phyloP scores from a whole-genome alignment of 1,140 invertebrate species.

The Zaprionus gabonicus region DNA sequence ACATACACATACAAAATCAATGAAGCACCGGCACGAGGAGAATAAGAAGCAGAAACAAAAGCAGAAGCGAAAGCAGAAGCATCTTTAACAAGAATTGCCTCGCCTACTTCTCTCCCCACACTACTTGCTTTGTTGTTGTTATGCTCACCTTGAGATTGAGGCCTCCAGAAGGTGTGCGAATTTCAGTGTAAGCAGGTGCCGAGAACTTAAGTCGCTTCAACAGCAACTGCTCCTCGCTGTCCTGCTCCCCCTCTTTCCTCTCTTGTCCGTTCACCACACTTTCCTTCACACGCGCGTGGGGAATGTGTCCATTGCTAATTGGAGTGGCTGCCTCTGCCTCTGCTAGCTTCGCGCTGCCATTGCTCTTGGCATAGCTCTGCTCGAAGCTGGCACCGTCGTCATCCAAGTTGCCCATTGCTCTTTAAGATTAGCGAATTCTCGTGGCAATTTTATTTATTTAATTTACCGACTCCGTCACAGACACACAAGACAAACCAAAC shows the following conservation, averaged over 20 bases:
- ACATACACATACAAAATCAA: slow-evolving; percentile 42
- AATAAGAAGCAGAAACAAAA: slow-evolving; percentile 29
- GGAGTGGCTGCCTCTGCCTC: slow-evolving; percentile 7
- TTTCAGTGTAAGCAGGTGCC: slow-evolving; percentile 73
- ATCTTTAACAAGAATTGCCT: slow-evolving; percentile 28
- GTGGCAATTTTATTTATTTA: slow-evolving; percentile 5
- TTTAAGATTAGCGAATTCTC: slow-evolving; percentile 8
- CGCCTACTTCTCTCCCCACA: slow-evolving; percentile 9
- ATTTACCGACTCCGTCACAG: slow-evolving; percentile 1
- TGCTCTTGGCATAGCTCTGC: slow-evolving; percentile 43
- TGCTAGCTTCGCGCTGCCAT: slow-evolving; percentile 5
- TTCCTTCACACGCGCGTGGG: slow-evolving; percentile 7
- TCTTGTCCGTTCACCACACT: background rate
- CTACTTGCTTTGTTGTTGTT: background rate
- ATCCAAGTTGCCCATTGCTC: slow-evolving; percentile 64
- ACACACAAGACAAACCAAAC: slow-evolving; percentile 16
- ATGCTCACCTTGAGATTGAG: slow-evolving; percentile 66
- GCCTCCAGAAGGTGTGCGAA: slow-evolving; percentile 62
- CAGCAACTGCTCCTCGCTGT: slow-evolving; percentile 39
- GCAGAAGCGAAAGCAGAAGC: slow-evolving; percentile 24
- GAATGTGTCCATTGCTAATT: slow-evolving; percentile 50
- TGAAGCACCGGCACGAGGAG: slow-evolving; percentile 39
- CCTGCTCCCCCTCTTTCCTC: background rate
- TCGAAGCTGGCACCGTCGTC: slow-evolving; percentile 53
- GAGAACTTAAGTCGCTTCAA: slow-evolving; percentile 60